These are phyloP conservation scores for Yponomeuta plumbellus DNA, from an alignment of 2,888 invertebrate genomes.

Conservation along the genomic window DNA sequence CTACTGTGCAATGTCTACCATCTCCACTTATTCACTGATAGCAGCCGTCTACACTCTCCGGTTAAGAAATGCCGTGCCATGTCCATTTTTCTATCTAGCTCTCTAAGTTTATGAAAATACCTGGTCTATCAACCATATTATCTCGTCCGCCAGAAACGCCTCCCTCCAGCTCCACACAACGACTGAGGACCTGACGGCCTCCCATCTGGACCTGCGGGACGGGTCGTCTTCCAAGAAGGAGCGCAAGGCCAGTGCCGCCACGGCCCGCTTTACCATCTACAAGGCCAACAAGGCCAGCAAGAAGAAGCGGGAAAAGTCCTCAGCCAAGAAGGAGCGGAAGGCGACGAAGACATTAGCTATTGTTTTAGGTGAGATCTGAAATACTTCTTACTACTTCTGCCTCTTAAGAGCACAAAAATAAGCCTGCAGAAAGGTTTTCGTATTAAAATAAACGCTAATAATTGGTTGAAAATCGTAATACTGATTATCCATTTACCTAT, in stretches of 20 bases:
- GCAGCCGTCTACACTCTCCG: too few relatives aligned
- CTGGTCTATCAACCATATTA: too few relatives aligned
- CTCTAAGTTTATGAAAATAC: too few relatives aligned
- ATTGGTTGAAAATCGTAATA: not conserved
- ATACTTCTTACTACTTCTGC: too few relatives aligned
- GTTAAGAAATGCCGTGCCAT: too few relatives aligned
- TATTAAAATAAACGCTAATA: not conserved
- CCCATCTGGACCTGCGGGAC: slow-evolving; percentile 58
- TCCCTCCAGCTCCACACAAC: slow-evolving; percentile 70
- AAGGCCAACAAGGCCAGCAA: slow-evolving; percentile 96
- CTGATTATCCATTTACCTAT: too few relatives aligned
- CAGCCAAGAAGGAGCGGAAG: slow-evolving; percentile 95
- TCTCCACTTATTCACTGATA: too few relatives aligned
- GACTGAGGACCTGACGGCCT: slow-evolving; percentile 56
- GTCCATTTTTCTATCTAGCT: too few relatives aligned
- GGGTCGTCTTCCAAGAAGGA: slow-evolving; percentile 81
- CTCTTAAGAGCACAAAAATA: not conserved
- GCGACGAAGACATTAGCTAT: slow-evolving; percentile 99
- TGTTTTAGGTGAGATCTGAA: slow-evolving; percentile 88
- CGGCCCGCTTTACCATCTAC: slow-evolving; percentile 91
- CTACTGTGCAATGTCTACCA: too few relatives aligned
- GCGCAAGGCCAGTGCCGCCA: slow-evolving; percentile 79
- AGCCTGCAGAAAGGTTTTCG: not conserved
- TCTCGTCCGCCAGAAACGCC: slow-evolving; percentile 68
- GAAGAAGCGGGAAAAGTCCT: slow-evolving; percentile 95